A percentile compares a stretch with the other conserved stretches of the same genome.
Conservation (phyloP, 2,797 vertebrate species). For the Hippoglossus hippoglossus region DNA sequence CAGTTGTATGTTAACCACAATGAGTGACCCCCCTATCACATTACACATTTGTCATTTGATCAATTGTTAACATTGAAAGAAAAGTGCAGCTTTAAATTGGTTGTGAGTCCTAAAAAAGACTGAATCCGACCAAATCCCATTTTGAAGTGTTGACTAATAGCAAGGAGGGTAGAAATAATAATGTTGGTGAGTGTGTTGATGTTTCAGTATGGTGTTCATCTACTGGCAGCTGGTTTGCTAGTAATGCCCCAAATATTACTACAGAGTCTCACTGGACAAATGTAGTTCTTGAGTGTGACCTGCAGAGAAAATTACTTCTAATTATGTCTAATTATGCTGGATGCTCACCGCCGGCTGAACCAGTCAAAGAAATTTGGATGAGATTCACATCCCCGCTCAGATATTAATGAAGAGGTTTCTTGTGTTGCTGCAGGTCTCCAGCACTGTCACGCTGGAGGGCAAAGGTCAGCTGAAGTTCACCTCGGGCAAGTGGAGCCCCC, state of each 20-base stretch:
- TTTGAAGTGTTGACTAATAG: neutral
- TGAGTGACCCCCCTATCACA: too few relatives aligned
- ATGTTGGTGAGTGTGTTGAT: neutral
- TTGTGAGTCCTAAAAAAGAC: neutral
- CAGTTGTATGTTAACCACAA: too few relatives aligned
- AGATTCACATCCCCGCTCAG: constrained; percentile 16
- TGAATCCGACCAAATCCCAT: constrained; percentile 7
- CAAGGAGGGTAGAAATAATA: constrained; percentile 3
- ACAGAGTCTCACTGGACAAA: constrained; percentile 7
- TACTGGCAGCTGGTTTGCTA: constrained; percentile 20
- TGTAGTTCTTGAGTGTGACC: constrained; percentile 31
- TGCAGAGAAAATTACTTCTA: constrained; percentile 42
- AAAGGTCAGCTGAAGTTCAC: constrained; percentile 97
- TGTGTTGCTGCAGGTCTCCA: constrained; percentile 86
- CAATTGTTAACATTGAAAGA: too few relatives aligned
- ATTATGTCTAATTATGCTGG: constrained; percentile 31
- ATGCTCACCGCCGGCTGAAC: constrained; percentile 11
- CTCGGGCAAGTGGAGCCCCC: constrained; percentile 95
- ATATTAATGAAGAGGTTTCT: neutral
- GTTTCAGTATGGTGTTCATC: constrained; percentile 12
- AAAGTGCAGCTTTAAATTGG: too few relatives aligned
- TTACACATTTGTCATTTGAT: too few relatives aligned
- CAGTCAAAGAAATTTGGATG: constrained; percentile 37
- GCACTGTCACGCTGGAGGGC: constrained; percentile 91
- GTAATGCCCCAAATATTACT: constrained; percentile 40